Conservation (phyloP, 2,888 invertebrate species). For the Panzeria rudis region DNA sequence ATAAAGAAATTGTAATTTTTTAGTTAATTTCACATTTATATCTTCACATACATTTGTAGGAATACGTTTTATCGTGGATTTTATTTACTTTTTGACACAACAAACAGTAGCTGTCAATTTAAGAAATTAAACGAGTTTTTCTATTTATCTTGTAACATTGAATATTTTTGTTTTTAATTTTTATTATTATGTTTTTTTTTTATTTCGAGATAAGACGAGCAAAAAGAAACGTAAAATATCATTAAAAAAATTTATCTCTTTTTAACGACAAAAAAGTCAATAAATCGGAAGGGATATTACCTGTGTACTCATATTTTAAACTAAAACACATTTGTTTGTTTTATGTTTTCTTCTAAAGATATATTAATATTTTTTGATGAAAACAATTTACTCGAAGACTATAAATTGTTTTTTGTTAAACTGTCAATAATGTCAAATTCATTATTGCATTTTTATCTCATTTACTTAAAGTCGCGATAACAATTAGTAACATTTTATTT, state of each 20-base stretch:
- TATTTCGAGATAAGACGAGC: constrained; percentile 49
- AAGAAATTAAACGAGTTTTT: constrained; percentile 74
- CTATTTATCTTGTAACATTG: constrained; percentile 58
- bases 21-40: constrained; percentile 16
- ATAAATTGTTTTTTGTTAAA: constrained; percentile 58
- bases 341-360: background rate
- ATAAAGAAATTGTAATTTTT: constrained; percentile 14
- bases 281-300: constrained; percentile 16
- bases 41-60: background rate
- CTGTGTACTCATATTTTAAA: constrained; percentile 2
- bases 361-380: constrained; percentile 40
- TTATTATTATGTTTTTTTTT: constrained; percentile 15
- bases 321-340: constrained; percentile 51
- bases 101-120: constrained; percentile 73
- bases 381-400: constrained; percentile 39
- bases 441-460: constrained; percentile 61
- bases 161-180: constrained; percentile 35
- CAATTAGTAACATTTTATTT: constrained; percentile 34
- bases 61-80: constrained; percentile 37
- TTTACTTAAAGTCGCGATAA: constrained; percentile 42
- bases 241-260: constrained; percentile 31
- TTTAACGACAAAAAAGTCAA: constrained; percentile 13
- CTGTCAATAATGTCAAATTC: constrained; percentile 63
- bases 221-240: constrained; percentile 28
- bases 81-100: constrained; percentile 46